Conservation (phyloP, 2,797 vertebrate genomes). For the Heteromormyrus szaboi region DNA sequence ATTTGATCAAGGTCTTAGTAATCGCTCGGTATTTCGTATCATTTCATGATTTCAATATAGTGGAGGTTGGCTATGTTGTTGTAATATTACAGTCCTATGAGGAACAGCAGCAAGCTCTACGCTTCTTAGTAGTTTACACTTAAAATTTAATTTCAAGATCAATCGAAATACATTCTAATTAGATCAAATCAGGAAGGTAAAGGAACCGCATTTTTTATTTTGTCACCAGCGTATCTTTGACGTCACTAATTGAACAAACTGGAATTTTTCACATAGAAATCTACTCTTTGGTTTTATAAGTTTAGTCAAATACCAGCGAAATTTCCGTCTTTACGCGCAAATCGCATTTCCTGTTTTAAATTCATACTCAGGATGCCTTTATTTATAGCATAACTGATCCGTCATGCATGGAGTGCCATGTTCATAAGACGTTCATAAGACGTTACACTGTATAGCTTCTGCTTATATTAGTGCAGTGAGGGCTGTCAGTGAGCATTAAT, state of each 20-base stretch:
- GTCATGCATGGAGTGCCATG: neutral
- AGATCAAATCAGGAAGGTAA: neutral
- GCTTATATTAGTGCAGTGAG: neutral
- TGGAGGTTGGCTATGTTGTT: neutral
- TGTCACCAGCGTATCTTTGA: neutral
- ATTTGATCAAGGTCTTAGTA: neutral
- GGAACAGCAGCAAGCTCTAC: constrained; percentile 28
- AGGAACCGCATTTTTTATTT: neutral
- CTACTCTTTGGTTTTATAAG: neutral
- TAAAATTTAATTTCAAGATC: neutral
- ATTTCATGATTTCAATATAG: neutral
- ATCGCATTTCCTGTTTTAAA: neutral
- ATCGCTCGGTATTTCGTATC: neutral
- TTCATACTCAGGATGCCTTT: neutral
- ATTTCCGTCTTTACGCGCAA: constrained; percentile 12
- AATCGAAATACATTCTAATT: neutral
- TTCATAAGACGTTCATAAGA: neutral
- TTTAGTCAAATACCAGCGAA: neutral
- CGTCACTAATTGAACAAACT: constrained; percentile 13
- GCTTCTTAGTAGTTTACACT: neutral
- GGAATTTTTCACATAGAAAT: neutral
- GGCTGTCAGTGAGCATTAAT: neutral
- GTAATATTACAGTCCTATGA: neutral
- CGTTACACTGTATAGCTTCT: neutral
- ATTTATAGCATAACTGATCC: constrained; percentile 5